Base-by-base conservation (phyloP, 2,113 vertebrate genomes). In the Orthonyx spaldingii region DNA sequence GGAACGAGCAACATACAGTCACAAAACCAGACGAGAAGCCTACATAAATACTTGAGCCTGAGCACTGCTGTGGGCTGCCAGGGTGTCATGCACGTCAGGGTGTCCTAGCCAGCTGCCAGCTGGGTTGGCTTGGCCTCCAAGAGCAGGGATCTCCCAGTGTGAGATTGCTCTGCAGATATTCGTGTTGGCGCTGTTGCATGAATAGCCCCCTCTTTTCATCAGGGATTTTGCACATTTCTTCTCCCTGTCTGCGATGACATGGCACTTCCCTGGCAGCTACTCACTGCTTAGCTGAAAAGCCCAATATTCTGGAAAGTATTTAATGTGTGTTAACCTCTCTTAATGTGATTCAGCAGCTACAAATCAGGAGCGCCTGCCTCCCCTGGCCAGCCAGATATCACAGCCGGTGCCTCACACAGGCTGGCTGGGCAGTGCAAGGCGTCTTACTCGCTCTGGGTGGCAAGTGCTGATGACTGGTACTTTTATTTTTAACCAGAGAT, bases 301-400 rank as follows among this genome's bases (percentile, higher is more conserved):
- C 72, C 72, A 28, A 56, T 81, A 90, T 93, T 92, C 79, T 78
- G 88, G 76, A 74, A 96, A 95, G 83, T 84, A 55, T 94, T 95
- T 91, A 80, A 86, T 42, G 76, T 49, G 84, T 5, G 37, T 95
- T 95, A 89, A 91, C 92, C 94, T 89, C 80, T 78, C 56, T 32
- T 90, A 75, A 94, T 93, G 94, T 94, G 91, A 95, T 94, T 96
- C 91, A 96, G 89, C 93, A 95, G 15, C 65, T 72, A 69, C 65
- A 85, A 53, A 71, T 57, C 56, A 57, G 61, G 60, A 85, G 49
- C 69, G 77, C 74, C 95, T 87, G 87, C 84, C 87, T 68, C 81
- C 63, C 71, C 61, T 24, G 87, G 84, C 87, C 53, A 69, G 93
- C 61, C 81, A 41, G 52, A 16, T 52, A 59, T 4, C 42, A 66